A percentile compares a stretch with the other conserved stretches of the same genome.
Evolutionary conservation across 2,113 vertebrate genomes (phyloP).

Genomic region (Psittacus erithacus): DNA sequence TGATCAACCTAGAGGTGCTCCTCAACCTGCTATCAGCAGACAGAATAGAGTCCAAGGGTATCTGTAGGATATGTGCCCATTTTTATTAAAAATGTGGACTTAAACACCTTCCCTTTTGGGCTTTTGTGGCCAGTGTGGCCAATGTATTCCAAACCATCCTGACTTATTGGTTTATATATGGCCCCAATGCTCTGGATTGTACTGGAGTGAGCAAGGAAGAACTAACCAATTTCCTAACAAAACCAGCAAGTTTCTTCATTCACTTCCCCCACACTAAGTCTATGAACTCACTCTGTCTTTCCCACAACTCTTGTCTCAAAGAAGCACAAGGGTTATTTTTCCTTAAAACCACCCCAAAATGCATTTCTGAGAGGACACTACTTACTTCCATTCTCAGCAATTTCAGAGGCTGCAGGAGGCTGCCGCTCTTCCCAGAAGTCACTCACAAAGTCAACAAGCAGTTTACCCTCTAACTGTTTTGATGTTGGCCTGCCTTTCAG

Average conservation of each 20-base stretch:
- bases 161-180: background rate
- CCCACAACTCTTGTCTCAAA: conserved; percentile 27
- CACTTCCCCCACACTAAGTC: background rate
- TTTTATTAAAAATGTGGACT: background rate
- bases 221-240: conserved; percentile 39
- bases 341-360: conserved; percentile 24
- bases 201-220: conserved; percentile 16
- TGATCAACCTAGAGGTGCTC: background rate
- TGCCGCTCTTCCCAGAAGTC: conserved; percentile 63
- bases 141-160: background rate
- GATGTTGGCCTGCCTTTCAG: conserved; percentile 64
- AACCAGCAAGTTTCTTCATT: conserved; percentile 46
- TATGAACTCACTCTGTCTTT: background rate
- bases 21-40: background rate
- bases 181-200: background rate
- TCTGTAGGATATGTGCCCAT: background rate
- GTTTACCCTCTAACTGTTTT: conserved; percentile 64
- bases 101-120: background rate
- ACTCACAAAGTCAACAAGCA: conserved; percentile 64
- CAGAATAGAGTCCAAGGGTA: background rate
- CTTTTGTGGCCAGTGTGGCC: background rate
- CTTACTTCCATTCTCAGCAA: conserved; percentile 56
- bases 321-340: conserved; percentile 38
- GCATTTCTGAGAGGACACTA: conserved; percentile 31
- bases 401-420: conserved; percentile 53